Conservation (phyloP, 2,888 invertebrate species). For the Orchestes rusci region DNA sequence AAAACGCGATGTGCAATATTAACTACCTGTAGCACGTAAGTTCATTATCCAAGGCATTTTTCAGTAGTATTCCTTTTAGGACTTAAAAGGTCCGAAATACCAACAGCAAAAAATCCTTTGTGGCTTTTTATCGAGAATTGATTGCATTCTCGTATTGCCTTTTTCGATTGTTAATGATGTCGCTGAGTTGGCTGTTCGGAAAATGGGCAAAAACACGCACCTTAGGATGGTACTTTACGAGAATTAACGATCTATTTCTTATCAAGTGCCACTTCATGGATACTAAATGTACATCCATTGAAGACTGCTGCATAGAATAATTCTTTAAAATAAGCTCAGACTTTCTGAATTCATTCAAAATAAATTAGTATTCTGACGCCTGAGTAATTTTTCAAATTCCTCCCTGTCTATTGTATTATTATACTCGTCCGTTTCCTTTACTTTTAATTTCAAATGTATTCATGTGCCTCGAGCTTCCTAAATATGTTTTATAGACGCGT, state of each 20-base stretch:
- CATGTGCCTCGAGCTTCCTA: too few relatives aligned
- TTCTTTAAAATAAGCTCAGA: too few relatives aligned
- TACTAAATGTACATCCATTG: too few relatives aligned
- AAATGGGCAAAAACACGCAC: neutral
- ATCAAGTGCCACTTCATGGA: too few relatives aligned
- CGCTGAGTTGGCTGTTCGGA: neutral
- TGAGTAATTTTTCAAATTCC: too few relatives aligned
- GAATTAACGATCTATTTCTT: neutral
- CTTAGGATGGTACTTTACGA: neutral
- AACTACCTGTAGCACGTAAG: neutral
- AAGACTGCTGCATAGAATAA: too few relatives aligned
- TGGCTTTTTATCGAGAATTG: slow-evolving; percentile 13
- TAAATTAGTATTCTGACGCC: too few relatives aligned
- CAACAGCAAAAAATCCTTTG: slow-evolving; percentile 10
- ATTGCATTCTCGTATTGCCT: slow-evolving; percentile 18
- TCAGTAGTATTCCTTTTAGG: slow-evolving; percentile 13
- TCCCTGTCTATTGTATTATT: too few relatives aligned
- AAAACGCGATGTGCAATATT: neutral
- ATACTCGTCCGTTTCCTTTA: too few relatives aligned
- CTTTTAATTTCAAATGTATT: too few relatives aligned
- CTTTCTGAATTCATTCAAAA: too few relatives aligned
- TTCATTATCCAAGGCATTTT: slow-evolving; percentile 3
- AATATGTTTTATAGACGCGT: too few relatives aligned
- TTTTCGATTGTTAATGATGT: slow-evolving; percentile 18
- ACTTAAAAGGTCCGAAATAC: slow-evolving; percentile 13